Percentiles rank a stretch among this genome's conserved stretches.
phyloP scores from a whole-genome alignment of 30 jellyfish, hydroid and myxozoan species.

The Turritopsis rubra region DNA sequence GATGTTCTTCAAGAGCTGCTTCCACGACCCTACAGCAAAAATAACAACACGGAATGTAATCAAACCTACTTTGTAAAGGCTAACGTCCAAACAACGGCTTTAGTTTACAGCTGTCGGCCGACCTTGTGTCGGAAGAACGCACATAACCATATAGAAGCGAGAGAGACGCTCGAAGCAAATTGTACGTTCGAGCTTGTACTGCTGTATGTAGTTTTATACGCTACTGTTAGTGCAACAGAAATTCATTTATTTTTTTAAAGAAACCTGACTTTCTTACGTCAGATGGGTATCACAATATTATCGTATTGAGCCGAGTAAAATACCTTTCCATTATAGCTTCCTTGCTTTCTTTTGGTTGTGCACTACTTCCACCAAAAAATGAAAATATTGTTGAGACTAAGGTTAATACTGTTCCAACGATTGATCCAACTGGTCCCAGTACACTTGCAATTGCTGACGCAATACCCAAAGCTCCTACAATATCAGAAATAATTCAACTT shows the following conservation, averaged over 20 bases:
- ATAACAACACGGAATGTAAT: background rate
- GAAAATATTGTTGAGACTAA: background rate
- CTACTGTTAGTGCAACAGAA: no score
- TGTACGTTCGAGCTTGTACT: background rate
- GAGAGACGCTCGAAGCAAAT: background rate
- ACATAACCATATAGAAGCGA: no score
- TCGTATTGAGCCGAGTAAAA: background rate
- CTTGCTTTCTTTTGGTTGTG: background rate
- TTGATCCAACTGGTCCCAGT: background rate
- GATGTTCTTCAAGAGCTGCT: background rate
- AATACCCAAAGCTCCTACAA: background rate
- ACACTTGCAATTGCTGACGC: conserved; percentile 3
- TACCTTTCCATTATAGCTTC: conserved; percentile 9
- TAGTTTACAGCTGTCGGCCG: no score
- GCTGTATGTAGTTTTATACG: no score
- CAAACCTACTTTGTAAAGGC: background rate
- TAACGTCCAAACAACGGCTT: background rate
- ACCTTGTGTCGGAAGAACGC: no score
- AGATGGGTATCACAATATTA: background rate
- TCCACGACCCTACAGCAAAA: background rate
- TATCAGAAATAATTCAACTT: background rate
- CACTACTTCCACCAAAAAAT: background rate
- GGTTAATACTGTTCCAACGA: conserved; percentile 1
- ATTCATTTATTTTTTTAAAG: no score
- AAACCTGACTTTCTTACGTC: background rate